Conservation (phyloP, 2,888 invertebrate genomes). For the Ceraclea dissimilis region DNA sequence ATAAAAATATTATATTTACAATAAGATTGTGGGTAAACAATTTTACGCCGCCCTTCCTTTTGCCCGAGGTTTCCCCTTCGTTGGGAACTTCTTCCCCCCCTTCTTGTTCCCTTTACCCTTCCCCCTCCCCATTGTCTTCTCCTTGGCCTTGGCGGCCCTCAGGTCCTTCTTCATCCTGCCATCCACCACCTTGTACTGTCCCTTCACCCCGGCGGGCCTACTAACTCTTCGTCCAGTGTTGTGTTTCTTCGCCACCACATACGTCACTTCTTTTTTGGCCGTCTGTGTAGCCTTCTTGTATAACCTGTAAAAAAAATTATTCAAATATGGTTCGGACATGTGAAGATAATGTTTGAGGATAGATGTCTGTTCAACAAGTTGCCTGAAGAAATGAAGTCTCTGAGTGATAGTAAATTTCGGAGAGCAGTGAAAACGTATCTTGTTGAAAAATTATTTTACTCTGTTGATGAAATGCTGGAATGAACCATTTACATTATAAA, state of each 20-base stretch:
- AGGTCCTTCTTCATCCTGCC: constrained; percentile 92
- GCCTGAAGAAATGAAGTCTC: too few relatives aligned
- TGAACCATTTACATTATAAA: too few relatives aligned
- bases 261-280: constrained; percentile 84
- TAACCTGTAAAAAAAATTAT: constrained; percentile 47
- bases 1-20: too few relatives aligned
- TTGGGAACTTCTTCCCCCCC: constrained; percentile 12
- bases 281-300: constrained; percentile 84
- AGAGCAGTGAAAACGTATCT: not conserved
- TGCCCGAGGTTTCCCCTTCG: constrained; percentile 8
- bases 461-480: too few relatives aligned
- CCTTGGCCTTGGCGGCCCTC: constrained; percentile 57
- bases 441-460: too few relatives aligned
- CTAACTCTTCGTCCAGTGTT: constrained; percentile 65
- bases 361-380: too few relatives aligned
- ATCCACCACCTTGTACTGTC: constrained; percentile 92
- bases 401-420: not conserved
- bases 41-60: constrained; percentile 4
- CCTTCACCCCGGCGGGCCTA: constrained; percentile 83
- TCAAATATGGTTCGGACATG: not conserved
- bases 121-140: constrained; percentile 49
- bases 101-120: constrained; percentile 26
- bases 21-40: too few relatives aligned
- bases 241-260: constrained; percentile 90
- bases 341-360: too few relatives aligned